phyloP scores from a whole-genome alignment of 1,140 invertebrate species.

The Galleria mellonella region DNA sequence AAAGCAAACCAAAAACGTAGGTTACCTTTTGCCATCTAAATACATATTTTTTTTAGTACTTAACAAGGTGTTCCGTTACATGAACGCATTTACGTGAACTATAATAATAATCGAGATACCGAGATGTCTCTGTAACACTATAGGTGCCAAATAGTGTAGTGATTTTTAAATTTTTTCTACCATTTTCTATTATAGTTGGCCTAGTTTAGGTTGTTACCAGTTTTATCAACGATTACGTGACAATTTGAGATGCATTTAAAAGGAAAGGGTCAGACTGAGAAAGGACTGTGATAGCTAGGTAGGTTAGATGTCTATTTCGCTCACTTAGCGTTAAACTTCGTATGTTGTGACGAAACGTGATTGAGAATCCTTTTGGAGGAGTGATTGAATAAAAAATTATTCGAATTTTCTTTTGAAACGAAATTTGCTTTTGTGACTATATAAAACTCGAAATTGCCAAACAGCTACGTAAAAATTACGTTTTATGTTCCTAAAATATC shows the following conservation, averaged over 20 bases:
- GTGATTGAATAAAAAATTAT: conserved; percentile 40
- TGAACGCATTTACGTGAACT: conserved; percentile 34
- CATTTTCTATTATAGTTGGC: conserved; percentile 51
- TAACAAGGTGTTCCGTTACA: conserved; percentile 23
- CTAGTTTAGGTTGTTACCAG: conserved; percentile 70
- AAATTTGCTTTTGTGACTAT: conserved; percentile 18
- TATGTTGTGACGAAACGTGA: conserved; percentile 41
- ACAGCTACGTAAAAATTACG: conserved; percentile 24
- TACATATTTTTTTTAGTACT: conserved; percentile 48
- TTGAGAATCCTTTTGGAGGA: conserved; percentile 40
- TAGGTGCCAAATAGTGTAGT: conserved; percentile 70
- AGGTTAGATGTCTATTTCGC: conserved; percentile 65
- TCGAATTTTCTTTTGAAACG: conserved; percentile 21
- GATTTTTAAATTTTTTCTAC: conserved; percentile 47
- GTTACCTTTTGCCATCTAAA: conserved; percentile 70
- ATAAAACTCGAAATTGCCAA: conserved; percentile 33
- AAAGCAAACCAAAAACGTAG: conserved; percentile 69
- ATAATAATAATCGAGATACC: conserved; percentile 31
- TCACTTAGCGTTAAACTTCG: conserved; percentile 66
- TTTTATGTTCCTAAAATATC: conserved; percentile 56
- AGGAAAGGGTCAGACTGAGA: conserved; percentile 72
- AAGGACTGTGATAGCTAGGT: conserved; percentile 72
- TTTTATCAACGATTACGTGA: conserved; percentile 58
- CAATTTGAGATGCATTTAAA: conserved; percentile 64
- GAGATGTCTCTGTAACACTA: conserved; percentile 35